phyloP scores from a whole-genome alignment of 2,797 vertebrate genomes.

The Gobionotothen gibberifrons region DNA sequence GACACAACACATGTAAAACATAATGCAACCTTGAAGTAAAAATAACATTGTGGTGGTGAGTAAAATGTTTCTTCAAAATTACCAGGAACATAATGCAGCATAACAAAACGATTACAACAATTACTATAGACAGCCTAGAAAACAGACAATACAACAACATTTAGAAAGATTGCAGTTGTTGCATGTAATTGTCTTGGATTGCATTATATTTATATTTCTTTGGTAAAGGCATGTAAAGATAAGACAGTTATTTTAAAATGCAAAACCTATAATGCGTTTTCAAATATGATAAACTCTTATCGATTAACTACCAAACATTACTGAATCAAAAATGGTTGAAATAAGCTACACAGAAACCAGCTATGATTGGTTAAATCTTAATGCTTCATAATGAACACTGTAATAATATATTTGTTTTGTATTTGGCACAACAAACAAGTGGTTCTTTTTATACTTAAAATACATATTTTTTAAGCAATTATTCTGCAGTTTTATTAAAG shows the following conservation, averaged over 20 bases:
- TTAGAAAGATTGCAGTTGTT: neutral
- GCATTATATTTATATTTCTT: neutral
- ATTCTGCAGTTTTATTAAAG: neutral
- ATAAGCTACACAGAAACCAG: neutral
- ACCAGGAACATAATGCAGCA: neutral
- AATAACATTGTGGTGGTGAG: neutral
- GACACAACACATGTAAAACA: constrained; percentile 7
- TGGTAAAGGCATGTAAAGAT: no score
- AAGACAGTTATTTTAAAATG: neutral
- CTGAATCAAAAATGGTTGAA: neutral
- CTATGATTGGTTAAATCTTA: neutral
- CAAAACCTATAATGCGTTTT: neutral
- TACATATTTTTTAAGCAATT: neutral
- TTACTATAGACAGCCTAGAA: neutral
- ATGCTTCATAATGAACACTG: neutral
- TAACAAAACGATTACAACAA: neutral
- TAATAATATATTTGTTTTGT: neutral
- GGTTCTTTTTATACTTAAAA: neutral
- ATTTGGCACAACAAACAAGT: neutral
- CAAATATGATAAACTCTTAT: neutral
- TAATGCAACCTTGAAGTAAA: neutral
- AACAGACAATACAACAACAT: neutral
- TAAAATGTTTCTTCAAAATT: neutral
- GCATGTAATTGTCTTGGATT: neutral
- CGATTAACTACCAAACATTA: neutral